These are phyloP conservation scores for Penelope pileata DNA, from an alignment of 2,113 vertebrate species.

Conservation along the genomic window DNA sequence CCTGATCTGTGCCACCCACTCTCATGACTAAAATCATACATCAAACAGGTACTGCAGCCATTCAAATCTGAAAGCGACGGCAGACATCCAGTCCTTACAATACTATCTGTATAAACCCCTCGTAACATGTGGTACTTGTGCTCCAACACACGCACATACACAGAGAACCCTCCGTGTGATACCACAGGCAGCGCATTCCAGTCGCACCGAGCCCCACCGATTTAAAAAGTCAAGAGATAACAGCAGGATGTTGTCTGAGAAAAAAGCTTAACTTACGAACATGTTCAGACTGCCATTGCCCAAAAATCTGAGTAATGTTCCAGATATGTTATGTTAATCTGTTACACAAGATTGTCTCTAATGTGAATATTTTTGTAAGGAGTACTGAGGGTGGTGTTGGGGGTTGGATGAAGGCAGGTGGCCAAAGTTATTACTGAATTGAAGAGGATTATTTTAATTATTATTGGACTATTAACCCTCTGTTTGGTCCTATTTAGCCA, in stretches of 20 bases:
- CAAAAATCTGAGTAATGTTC: constrained; percentile 57
- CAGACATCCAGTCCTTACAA: not conserved
- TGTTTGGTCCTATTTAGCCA: not conserved
- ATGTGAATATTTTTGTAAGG: constrained; percentile 29
- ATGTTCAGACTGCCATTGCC: constrained; percentile 24
- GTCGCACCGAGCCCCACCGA: rapidly evolving
- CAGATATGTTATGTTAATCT: constrained; percentile 51
- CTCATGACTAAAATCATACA: not conserved
- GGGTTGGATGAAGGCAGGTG: constrained; percentile 41
- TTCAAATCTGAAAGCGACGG: not conserved
- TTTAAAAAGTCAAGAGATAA: constrained; percentile 1
- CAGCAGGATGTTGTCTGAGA: not conserved
- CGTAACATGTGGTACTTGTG: not conserved
- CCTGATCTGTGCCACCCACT: not conserved
- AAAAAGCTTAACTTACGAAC: constrained; percentile 22
- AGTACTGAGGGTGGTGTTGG: constrained; percentile 1
- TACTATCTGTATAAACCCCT: not conserved
- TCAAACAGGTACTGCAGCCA: not conserved
- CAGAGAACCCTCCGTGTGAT: not conserved
- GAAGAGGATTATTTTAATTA: constrained; percentile 58
- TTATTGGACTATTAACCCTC: constrained; percentile 40
- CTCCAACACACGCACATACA: not conserved
- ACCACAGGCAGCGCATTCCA: not conserved
- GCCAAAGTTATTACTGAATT: constrained; percentile 10
- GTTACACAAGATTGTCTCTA: constrained; percentile 39